A percentile compares a stretch with the other conserved stretches of the same genome.
Conservation (phyloP, 2,797 vertebrate genomes). For the Brachyrhaphis roseni region DNA sequence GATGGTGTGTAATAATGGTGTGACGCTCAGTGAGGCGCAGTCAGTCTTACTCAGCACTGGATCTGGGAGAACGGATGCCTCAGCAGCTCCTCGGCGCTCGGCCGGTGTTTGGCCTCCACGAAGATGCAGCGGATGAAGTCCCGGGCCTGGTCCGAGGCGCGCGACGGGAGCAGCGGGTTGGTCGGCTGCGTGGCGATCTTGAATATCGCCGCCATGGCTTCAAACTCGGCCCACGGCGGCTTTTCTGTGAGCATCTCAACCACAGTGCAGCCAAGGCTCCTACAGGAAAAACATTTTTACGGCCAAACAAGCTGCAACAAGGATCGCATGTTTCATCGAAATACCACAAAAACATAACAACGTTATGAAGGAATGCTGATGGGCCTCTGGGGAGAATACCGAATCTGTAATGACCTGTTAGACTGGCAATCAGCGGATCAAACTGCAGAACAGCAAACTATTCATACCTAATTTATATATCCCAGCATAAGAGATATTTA, state of each 20-base stretch:
- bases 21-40: not conserved
- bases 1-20: not conserved
- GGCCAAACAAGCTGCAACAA: slow-evolving; percentile 36
- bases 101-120: slow-evolving; percentile 95
- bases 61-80: slow-evolving; percentile 95
- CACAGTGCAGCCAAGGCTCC: slow-evolving; percentile 97
- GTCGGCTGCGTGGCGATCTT: slow-evolving; percentile 98
- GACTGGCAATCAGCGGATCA: slow-evolving; percentile 68
- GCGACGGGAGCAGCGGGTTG: slow-evolving; percentile 90
- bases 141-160: slow-evolving; percentile 90
- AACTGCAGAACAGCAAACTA: not conserved
- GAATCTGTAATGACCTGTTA: slow-evolving; percentile 58
- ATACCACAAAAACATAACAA: slow-evolving; percentile 3
- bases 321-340: slow-evolving; percentile 9
- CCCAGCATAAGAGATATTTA: not conserved
- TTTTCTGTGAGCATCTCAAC: slow-evolving; percentile 99
- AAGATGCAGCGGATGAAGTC: slow-evolving; percentile 96
- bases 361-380: slow-evolving; percentile 61
- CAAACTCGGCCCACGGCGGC: slow-evolving; percentile 97
- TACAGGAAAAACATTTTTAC: slow-evolving; percentile 47
- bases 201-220: slow-evolving; percentile 99
- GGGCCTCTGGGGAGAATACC: slow-evolving; percentile 64
- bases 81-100: slow-evolving; percentile 95
- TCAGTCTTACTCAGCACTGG: slow-evolving; percentile 84
- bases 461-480: no score